A percentile compares a stretch with the other conserved stretches of the same genome.
These are phyloP conservation scores for Hermaeophaga mercurialis DNA, from an alignment of 2,888 invertebrate species.

Conservation along the genomic window DNA sequence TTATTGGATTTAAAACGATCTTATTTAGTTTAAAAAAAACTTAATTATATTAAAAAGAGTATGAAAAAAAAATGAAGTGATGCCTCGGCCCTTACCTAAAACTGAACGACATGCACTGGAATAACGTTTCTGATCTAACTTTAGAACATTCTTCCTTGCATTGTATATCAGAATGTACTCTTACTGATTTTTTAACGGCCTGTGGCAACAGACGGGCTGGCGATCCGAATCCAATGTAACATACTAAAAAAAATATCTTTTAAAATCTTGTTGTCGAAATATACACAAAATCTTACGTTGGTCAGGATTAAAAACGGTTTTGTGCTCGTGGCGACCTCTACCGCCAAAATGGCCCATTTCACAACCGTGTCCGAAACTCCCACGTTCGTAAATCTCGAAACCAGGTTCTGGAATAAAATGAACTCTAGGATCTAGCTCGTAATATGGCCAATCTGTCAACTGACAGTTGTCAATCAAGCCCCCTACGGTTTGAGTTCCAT, in stretches of 20 bases:
- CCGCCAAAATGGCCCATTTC: slow-evolving; percentile 67
- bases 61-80: not conserved
- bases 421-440: slow-evolving; percentile 66
- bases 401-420: slow-evolving; percentile 66
- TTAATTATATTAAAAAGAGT: too few species aligned
- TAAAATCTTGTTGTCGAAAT: not conserved
- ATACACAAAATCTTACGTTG: slow-evolving; percentile 44
- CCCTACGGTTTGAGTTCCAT: slow-evolving; percentile 68
- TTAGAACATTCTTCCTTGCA: slow-evolving; percentile 73
- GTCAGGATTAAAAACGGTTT: slow-evolving; percentile 46
- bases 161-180: slow-evolving; percentile 67
- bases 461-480: slow-evolving; percentile 76
- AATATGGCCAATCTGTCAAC: slow-evolving; percentile 73
- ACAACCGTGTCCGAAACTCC: slow-evolving; percentile 82
- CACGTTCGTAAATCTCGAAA: slow-evolving; percentile 79
- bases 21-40: too few species aligned
- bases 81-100: slow-evolving; percentile 61
- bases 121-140: slow-evolving; percentile 61
- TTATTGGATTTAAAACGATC: too few species aligned
- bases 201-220: slow-evolving; percentile 71
- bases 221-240: slow-evolving; percentile 79
- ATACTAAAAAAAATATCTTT: slow-evolving; percentile 61
- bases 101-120: slow-evolving; percentile 79
- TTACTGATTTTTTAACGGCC: slow-evolving; percentile 69
- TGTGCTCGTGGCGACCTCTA: slow-evolving; percentile 43